Conservation (phyloP, 92 coral and sea anemone genomes). For the Scolanthus callimorphus region DNA sequence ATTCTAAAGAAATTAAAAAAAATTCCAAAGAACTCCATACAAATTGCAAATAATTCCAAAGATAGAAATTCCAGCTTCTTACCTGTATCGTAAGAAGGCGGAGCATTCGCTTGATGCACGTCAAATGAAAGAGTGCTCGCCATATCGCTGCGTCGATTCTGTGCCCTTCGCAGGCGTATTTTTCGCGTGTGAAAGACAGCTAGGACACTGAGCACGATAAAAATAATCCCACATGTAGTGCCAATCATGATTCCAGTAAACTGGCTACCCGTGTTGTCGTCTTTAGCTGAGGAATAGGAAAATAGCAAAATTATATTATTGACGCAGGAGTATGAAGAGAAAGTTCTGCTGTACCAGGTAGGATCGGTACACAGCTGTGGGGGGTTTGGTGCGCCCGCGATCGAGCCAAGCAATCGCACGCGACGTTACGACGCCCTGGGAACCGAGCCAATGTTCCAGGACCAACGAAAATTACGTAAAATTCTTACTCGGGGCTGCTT, state of each 20-base stretch:
- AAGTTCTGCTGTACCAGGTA: no score
- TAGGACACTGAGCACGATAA: conserved; percentile 79
- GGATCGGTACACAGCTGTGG: no score
- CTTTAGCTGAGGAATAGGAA: conserved; percentile 14
- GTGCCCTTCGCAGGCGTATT: conserved; percentile 47
- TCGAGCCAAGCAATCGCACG: no score
- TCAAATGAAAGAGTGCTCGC: conserved; percentile 72
- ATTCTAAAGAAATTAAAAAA: no score
- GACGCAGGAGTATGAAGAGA: not conserved
- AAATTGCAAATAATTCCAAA: no score
- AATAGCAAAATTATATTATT: not conserved
- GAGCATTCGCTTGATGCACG: conserved; percentile 70
- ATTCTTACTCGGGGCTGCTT: no score
- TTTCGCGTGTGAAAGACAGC: conserved; percentile 90
- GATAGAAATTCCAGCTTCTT: no score
- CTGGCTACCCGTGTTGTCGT: conserved; percentile 51
- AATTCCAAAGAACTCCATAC: no score
- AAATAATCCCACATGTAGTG: conserved; percentile 89
- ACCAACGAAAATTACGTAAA: no score
- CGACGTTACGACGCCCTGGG: no score
- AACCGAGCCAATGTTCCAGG: no score
- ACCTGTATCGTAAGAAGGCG: conserved; percentile 89
- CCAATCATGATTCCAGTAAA: conserved; percentile 97
- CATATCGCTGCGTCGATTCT: conserved; percentile 55
- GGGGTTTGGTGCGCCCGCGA: no score